Conservation (phyloP, 2,113 vertebrate genomes). For the Chlamydotis undulata region DNA sequence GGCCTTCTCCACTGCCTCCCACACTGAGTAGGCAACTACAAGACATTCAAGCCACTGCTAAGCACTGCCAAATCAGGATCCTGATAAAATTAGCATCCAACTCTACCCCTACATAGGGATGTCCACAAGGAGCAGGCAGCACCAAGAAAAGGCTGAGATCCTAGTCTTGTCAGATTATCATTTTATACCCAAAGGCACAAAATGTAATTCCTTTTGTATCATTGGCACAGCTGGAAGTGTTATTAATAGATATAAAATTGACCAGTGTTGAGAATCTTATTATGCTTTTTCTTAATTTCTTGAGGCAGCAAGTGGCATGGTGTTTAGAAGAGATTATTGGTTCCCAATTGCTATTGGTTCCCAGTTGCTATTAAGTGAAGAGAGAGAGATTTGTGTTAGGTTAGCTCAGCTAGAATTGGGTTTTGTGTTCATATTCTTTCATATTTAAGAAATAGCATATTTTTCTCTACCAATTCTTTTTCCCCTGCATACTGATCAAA, state of each 20-base stretch:
- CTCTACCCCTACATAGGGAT: neutral
- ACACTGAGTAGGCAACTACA: rapidly evolving
- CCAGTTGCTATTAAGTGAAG: neutral
- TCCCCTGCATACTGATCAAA: neutral
- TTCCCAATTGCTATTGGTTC: neutral
- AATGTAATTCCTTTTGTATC: neutral
- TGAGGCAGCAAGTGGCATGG: neutral
- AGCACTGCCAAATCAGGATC: neutral
- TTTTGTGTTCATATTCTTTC: neutral
- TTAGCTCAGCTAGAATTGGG: neutral
- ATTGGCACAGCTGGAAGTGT: neutral
- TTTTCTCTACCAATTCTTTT: neutral
- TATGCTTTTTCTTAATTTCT: neutral
- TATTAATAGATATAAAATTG: neutral
- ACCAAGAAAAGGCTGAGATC: neutral
- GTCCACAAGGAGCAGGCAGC: neutral
- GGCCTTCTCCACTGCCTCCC: neutral
- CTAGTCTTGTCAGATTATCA: neutral
- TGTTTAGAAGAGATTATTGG: neutral
- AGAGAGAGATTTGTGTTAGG: neutral
- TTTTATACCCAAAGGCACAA: neutral
- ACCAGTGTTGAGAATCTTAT: neutral
- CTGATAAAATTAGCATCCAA: neutral
- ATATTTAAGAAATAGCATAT: neutral
- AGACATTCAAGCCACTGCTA: neutral